Conservation (phyloP, 2,888 invertebrate genomes). For the Hirtodrosophila confusa region DNA sequence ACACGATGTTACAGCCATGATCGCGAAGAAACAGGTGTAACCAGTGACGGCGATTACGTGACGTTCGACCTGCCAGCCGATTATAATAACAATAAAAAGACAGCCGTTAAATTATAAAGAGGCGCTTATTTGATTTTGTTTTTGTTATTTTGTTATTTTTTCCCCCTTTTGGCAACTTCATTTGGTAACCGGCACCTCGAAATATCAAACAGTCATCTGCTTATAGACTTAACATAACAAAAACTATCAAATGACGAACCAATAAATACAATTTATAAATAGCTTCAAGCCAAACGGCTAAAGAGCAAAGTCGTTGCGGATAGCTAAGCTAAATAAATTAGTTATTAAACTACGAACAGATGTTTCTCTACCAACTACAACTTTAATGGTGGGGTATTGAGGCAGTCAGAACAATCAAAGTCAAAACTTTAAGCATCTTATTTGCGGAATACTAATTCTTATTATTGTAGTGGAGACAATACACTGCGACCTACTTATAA, state of each 20-base stretch:
- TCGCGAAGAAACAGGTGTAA: conserved; percentile 69
- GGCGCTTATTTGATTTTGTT: conserved; percentile 24
- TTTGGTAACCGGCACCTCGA: conserved; percentile 44
- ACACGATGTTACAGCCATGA: conserved; percentile 52
- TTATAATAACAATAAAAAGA: conserved; percentile 70
- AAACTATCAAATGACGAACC: conserved; percentile 55
- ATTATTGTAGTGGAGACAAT: no score
- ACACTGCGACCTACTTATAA: no score
- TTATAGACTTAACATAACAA: conserved; percentile 62
- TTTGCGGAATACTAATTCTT: no score
- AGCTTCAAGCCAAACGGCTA: conserved; percentile 37
- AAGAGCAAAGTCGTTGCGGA: conserved; percentile 52
- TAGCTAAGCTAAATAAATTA: conserved; percentile 15
- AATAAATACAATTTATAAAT: conserved; percentile 64
- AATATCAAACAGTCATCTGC: conserved; percentile 69
- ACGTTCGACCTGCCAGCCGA: conserved; percentile 59
- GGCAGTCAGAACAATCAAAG: no score
- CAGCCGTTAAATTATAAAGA: conserved; percentile 39
- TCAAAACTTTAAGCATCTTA: no score
- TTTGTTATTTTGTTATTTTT: conserved; percentile 25
- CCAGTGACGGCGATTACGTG: conserved; percentile 72
- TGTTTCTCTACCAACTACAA: no score
- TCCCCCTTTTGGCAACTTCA: conserved; percentile 42
- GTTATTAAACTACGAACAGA: conserved; percentile 2
- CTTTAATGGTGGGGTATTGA: no score